Evolutionary conservation across 2,113 vertebrate genomes (phyloP).

Genomic region (Chaetops frenatus): DNA sequence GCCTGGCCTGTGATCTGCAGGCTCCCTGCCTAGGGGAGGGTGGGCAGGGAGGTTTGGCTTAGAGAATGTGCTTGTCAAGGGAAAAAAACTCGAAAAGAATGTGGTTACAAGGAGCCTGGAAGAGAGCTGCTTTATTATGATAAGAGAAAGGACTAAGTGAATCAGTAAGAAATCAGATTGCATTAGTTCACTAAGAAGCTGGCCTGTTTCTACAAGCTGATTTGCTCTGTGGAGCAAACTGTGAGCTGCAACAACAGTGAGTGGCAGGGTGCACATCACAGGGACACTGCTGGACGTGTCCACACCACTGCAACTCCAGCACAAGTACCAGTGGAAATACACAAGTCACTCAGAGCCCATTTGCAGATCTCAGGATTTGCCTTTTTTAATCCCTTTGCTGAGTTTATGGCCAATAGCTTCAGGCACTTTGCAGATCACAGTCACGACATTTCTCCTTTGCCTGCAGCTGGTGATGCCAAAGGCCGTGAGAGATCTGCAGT

Average conservation of each 20-base stretch:
- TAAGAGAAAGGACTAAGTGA: not conserved
- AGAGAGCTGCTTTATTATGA: not conserved
- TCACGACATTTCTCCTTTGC: not conserved
- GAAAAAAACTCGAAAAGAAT: not conserved
- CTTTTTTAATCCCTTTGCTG: not conserved
- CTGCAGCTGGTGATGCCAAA: not conserved
- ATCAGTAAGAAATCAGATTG: not conserved
- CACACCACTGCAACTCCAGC: not conserved
- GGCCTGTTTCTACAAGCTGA: not conserved
- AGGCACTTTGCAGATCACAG: not conserved
- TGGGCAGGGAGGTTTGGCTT: not conserved
- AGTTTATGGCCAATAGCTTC: not conserved
- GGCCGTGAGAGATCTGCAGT: not conserved
- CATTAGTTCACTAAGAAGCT: not conserved
- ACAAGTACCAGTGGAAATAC: not conserved
- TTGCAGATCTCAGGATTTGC: not conserved
- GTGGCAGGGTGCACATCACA: fast-evolving
- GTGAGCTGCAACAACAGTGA: not conserved
- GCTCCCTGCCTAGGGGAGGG: not conserved
- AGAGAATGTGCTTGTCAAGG: not conserved
- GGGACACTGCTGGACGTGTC: not conserved
- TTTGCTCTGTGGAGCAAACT: not conserved
- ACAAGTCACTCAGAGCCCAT: not conserved
- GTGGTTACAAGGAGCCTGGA: not conserved
- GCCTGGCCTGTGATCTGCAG: not conserved